Evolutionary conservation across 2,797 vertebrate genomes (phyloP).

Genomic region (Cephalopachus bancanus): DNA sequence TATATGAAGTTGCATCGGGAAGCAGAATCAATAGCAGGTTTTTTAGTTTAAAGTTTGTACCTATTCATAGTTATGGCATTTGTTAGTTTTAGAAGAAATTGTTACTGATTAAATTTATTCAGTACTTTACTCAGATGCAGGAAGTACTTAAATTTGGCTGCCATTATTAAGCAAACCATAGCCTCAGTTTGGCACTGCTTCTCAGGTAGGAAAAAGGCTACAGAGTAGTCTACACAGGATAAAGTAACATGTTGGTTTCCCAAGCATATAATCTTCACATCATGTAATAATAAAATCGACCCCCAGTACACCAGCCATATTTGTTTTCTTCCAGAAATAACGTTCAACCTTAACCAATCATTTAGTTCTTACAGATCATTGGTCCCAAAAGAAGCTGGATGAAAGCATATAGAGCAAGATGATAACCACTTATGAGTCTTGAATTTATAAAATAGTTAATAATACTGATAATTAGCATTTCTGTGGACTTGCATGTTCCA

Average conservation of each 20-base stretch:
- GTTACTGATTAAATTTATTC: conserved; percentile 35
- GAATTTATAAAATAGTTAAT: background rate
- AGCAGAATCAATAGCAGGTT: conserved; percentile 66
- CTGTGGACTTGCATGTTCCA: background rate
- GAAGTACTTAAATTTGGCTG: background rate
- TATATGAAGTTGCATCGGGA: conserved; percentile 64
- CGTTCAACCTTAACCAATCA: background rate
- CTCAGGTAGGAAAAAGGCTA: background rate
- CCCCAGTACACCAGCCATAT: background rate
- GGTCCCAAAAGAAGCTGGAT: background rate
- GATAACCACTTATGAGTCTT: background rate
- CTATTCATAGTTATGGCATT: conserved; percentile 66
- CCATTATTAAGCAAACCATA: background rate
- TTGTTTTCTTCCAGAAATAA: background rate
- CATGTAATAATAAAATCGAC: background rate
- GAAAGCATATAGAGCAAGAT: background rate
- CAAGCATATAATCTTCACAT: background rate
- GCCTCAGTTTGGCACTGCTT: background rate
- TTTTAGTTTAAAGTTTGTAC: conserved; percentile 69
- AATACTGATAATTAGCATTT: background rate
- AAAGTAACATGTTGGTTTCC: background rate
- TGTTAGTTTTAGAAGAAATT: conserved; percentile 63
- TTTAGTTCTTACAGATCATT: background rate
- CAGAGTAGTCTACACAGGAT: background rate
- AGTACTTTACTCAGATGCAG: conserved; percentile 3